Evolutionary conservation across 2,888 invertebrate genomes (phyloP).

Genomic region (Aspidapion aeneum): DNA sequence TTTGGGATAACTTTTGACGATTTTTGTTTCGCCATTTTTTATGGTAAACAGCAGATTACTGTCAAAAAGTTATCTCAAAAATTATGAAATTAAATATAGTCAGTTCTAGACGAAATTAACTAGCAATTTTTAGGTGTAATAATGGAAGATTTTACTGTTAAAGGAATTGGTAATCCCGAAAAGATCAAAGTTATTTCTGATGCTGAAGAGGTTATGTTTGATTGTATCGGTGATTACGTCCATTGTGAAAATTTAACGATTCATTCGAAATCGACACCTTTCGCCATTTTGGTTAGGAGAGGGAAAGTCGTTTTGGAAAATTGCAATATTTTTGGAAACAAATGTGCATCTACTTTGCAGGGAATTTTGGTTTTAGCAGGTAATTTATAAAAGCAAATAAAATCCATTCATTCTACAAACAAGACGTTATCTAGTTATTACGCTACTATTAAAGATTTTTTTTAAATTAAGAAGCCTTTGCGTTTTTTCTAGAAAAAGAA

Average conservation of each 20-base stretch:
- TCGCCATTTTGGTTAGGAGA: slow-evolving; percentile 46
- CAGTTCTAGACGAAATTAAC: no score
- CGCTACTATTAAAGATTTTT: slow-evolving; percentile 55
- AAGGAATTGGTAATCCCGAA: slow-evolving; percentile 35
- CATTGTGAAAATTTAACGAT: slow-evolving; percentile 54
- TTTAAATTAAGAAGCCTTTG: no score
- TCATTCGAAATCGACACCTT: slow-evolving; percentile 51
- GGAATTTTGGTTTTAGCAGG: slow-evolving; percentile 17
- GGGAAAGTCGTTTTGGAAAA: slow-evolving; percentile 50
- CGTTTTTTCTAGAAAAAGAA: no score
- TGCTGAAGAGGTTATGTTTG: slow-evolving; percentile 53
- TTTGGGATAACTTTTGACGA: no score
- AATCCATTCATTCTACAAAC: no score
- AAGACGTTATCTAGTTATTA: no score
- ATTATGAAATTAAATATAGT: no score
- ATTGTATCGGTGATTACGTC: slow-evolving; percentile 52
- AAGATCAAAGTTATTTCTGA: slow-evolving; percentile 44
- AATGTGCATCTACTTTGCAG: slow-evolving; percentile 50
- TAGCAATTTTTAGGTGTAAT: slow-evolving; percentile 52
- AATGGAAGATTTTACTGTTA: slow-evolving; percentile 49
- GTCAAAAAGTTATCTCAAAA: no score
- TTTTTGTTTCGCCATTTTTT: no score
- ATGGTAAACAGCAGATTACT: no score
- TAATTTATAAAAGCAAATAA: no score
- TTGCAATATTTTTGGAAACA: slow-evolving; percentile 52